Evolutionary conservation across 2,888 invertebrate genomes (phyloP), one percentile per base, ranked within the genome.

Genomic region (Agriopis marginaria): DNA sequence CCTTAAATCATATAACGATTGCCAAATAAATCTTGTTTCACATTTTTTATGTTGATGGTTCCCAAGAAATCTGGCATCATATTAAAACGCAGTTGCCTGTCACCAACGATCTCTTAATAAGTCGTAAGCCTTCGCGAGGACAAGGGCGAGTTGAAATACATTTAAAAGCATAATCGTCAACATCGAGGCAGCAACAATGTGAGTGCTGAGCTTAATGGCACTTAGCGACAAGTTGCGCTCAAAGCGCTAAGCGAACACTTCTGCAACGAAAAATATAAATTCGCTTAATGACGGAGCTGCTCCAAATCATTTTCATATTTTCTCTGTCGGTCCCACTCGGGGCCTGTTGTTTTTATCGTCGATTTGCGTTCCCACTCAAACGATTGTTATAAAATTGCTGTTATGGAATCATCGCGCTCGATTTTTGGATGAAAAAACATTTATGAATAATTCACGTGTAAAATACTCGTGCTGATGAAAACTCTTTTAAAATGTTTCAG

Each of bases 251-350:
- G 74, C 79, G 68, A 67, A 67, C 76, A 79, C 82, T 82, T 81
- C 79, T 77, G 77, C 77, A 73, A 77, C 73, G 75, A 79, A 82
- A 85, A 87, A 84, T 86, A 87, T 87, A 87, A 88, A 89, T 88
- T 86, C 82, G 74, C 82, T 84, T 88, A 87, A 87, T 86, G 86
- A 86, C 84, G 79, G 79, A 74, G 77, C 76, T 73, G 78, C 75
- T 77, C 71, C 78, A 76, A 83, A 82, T 86, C 79, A 85, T 83
- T 84, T 82, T 84, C 82, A 85, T 84, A 85, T 85, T 84, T 82
- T 64, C 71, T 61, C 54, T 58, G 49, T 17, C 65, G 61, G 70
- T 45, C 68, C 65, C 68, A 70, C 68, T 73, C 58, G 55, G 67
- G 42, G 59, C 69, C 72, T 68, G 65, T 70, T 72, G 71, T 67